A percentile compares a stretch with the other conserved stretches of the same genome.
Conservation (phyloP, 2,888 invertebrate species). For the Ptilodon capucinus region DNA sequence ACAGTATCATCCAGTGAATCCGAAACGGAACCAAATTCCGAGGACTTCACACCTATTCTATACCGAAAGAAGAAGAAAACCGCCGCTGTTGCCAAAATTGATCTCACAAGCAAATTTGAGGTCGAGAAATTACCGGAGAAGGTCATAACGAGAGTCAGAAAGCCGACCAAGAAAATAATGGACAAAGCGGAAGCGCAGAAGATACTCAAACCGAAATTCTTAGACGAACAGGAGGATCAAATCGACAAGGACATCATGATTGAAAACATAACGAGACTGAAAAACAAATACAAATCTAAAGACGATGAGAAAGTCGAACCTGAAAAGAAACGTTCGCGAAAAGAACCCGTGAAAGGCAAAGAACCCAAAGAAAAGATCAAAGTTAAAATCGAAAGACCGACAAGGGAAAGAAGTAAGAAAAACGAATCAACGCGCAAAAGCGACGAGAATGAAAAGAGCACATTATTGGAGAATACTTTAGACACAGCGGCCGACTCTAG, state of each 20-base stretch:
- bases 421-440: conserved; percentile 8
- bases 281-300: conserved; percentile 44
- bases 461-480: conserved; percentile 4
- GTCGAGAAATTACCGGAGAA: conserved; percentile 54
- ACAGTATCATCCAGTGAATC: conserved; percentile 63
- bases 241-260: conserved; percentile 58
- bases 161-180: conserved; percentile 56
- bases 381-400: conserved; percentile 28
- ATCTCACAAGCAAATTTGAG: conserved; percentile 59
- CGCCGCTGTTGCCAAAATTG: conserved; percentile 38
- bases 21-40: conserved; percentile 52
- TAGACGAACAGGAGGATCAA: conserved; percentile 53
- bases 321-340: conserved; percentile 9
- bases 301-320: conserved; percentile 16
- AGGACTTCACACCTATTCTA: conserved; percentile 53
- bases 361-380: conserved; percentile 26
- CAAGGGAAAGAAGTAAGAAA: conserved; percentile 18
- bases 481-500: conserved; percentile 12
- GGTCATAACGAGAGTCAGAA: conserved; percentile 60
- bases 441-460: conserved; percentile 9
- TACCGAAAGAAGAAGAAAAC: conserved; percentile 40
- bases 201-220: conserved; percentile 50
- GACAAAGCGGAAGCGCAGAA: conserved; percentile 25
- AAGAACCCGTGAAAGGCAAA: conserved; percentile 13
- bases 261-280: conserved; percentile 60